phyloP scores from a whole-genome alignment of 2,113 vertebrate genomes.

The Barnardius zonarius region DNA sequence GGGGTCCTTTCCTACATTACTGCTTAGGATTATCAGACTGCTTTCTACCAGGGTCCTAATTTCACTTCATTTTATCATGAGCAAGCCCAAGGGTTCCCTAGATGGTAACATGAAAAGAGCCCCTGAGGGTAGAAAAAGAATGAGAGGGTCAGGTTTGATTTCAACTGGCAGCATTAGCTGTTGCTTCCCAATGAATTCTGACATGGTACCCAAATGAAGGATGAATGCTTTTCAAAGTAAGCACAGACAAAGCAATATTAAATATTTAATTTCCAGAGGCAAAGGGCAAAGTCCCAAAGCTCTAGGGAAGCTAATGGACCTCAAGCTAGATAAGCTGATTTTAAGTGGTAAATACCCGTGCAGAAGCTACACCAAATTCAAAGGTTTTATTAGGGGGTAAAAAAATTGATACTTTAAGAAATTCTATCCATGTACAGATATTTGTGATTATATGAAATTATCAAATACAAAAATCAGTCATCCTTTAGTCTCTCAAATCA shows the following conservation, averaged over 20 bases:
- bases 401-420: neutral
- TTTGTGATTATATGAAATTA: neutral
- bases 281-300: conserved; percentile 52
- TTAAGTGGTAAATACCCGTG: conserved; percentile 11
- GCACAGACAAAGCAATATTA: conserved; percentile 67
- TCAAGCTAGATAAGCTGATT: neutral
- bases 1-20: conserved; percentile 64
- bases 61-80: conserved; percentile 77
- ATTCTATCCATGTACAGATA: neutral
- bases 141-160: conserved; percentile 40
- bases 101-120: conserved; percentile 72
- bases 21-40: conserved; percentile 73
- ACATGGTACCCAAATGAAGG: conserved; percentile 54
- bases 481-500: neutral
- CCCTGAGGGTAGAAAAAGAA: neutral
- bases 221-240: conserved; percentile 58
- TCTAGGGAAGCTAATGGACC: conserved; percentile 37
- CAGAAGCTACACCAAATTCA: conserved; percentile 19
- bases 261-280: conserved; percentile 73
- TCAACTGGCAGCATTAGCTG: conserved; percentile 50
- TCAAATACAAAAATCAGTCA: neutral
- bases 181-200: conserved; percentile 59
- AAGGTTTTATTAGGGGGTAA: neutral
- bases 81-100: conserved; percentile 62
- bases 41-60: conserved; percentile 73